Base-by-base conservation (phyloP, 2,113 vertebrate species). In the Xiphophorus hellerii region DNA sequence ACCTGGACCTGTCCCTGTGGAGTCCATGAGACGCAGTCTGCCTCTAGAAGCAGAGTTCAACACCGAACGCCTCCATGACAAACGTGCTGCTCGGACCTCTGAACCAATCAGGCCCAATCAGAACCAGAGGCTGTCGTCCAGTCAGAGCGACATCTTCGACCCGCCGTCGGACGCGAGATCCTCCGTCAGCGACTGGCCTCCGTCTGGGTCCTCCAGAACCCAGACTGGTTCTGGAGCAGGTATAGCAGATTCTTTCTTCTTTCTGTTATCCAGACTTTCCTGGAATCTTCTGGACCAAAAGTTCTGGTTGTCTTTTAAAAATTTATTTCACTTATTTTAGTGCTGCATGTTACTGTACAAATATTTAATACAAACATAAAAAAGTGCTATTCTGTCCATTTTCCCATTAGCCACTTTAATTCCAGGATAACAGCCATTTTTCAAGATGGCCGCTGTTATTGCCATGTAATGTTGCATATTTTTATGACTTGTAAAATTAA, bases 111-210 rank as follows among this genome's bases (percentile, higher is more conserved):
- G 44, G 6, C 15, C 17, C 7, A 1, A 42, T 61, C 78, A 27
- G 1, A 66, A n/a, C 61, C 66, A 48, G 0, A 44, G 3, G 29
- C 68, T 44, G 15, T 22, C 76, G 0, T 89, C 89, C 31, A 80
- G 89, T 74, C 73, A 80, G 15, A 51, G 35, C 13, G 84, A 82
- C 69, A 8, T 87, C 75, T 51, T 81, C 61, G 61, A 58, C 0
- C 68, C 69, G 1, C 71, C 70, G 0, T 62, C 76, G 1, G 28
- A 77, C 2, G 10, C 29, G 0, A 22, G 54, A 25, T 8, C 51
- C 13, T 58, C 84, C 73, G 63, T 54, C 73, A 66, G 66, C 0
- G 77, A 84, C 10, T 71, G 81, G 76, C 60, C 64, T 0, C 22
- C 8, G 1, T 76, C 80, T 1, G 66, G 42, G 28, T 82, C 83